Evolutionary conservation across 2,113 vertebrate genomes (phyloP), one percentile per base, ranked within the genome.

Genomic region (Hypocryptadius cinnamomeus): DNA sequence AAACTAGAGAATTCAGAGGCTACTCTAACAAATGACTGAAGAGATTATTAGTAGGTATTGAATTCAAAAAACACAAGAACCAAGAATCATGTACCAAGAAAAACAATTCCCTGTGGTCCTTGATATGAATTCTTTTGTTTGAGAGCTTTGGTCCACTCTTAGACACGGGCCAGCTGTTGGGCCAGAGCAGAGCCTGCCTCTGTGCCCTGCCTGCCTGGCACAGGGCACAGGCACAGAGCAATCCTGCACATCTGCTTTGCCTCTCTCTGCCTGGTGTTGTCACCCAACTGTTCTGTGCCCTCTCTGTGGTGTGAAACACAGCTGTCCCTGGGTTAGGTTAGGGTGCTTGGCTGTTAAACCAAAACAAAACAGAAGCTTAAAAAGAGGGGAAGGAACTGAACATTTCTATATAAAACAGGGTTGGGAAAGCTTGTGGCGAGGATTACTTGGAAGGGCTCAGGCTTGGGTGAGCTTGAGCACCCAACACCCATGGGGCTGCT

Each of bases 301-400:
- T 39, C 31, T 57, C 1, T 0, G 28, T 7, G 16, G 5, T n/a
- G 45, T 47, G 68, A 81, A 33, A 51, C 1, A 1, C 50, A 54
- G 25, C 37, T 3, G 3, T 13, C 37, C 19, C n/a, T 15, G 17
- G 23, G 35, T 27, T 44, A 20, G 31, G 21, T 50, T 13, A 5
- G 28, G 9, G 9, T 48, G 12, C 7, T 9, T 30, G 14, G 35
- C 74, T 79, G 8, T 28, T 71, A 44, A 53, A 82, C 0, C 2
- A 47, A 45, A 63, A 13, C 23, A 50, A 45, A 79, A 14, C 11
- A 39, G 9, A 39, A 40, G 11, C 28, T 35, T 39, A 30, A 30
- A 66, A 56, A 63, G n/a, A 71, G 42, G 56, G 6, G 27, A 60
- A 89, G n/a, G 42, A 78, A n/a, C 7, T 4, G n/a, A 65, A 57